Conservation (phyloP, 2,113 vertebrate species). For the Haliaeetus leucogaster region DNA sequence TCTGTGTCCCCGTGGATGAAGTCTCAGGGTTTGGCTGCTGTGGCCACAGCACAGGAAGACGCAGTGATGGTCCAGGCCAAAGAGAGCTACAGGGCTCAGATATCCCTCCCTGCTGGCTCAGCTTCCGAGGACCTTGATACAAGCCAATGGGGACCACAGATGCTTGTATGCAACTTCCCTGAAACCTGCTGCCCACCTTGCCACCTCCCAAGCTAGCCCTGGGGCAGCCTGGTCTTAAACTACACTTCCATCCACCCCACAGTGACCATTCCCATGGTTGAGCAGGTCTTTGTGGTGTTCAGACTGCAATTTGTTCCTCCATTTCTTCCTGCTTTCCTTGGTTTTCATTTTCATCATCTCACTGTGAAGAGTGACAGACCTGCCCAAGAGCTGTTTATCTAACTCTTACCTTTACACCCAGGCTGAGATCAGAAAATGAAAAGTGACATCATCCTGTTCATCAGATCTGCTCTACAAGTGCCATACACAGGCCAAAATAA, state of each 20-base stretch:
- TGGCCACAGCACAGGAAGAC: neutral
- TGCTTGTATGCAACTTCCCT: neutral
- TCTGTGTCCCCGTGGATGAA: neutral
- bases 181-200: neutral
- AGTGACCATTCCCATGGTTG: fast-evolving
- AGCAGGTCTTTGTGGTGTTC: neutral
- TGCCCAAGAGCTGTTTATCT: neutral
- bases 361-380: neutral
- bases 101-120: neutral
- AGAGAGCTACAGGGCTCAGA: fast-evolving
- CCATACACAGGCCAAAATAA: neutral
- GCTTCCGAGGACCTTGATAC: neutral
- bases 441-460: neutral
- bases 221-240: neutral
- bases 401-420: neutral
- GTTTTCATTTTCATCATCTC: neutral
- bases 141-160: neutral
- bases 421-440: neutral
- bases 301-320: neutral
- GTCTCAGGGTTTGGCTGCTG: neutral
- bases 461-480: neutral
- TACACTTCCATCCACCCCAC: neutral
- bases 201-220: neutral
- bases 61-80: neutral
- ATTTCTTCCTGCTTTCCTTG: neutral